These are phyloP conservation scores for Amphibalanus amphitrite DNA, from an alignment of 1,140 invertebrate genomes.

Conservation along the genomic window DNA sequence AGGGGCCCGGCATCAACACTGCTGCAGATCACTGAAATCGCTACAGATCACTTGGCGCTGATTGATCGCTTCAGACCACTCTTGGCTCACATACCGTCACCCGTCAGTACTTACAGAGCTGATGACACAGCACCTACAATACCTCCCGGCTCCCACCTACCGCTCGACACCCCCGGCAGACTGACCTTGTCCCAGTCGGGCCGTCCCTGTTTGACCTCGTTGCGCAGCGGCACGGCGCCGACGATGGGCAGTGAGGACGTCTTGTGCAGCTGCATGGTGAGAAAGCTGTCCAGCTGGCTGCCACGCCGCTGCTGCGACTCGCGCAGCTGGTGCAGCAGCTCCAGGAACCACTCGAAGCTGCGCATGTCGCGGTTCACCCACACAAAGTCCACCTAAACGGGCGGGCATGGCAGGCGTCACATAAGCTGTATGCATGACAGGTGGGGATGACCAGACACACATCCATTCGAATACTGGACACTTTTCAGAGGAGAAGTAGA, in stretches of 20 bases:
- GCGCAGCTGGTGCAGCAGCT: conserved; percentile 28
- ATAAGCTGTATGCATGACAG: neutral
- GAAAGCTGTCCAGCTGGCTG: conserved; percentile 22
- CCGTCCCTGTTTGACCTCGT: conserved; percentile 16
- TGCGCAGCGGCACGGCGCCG: conserved; percentile 13
- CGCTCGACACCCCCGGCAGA: too few species aligned
- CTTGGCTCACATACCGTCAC: too few species aligned
- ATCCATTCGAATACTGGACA: conserved; percentile 8
- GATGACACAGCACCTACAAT: too few species aligned
- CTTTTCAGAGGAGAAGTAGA: neutral
- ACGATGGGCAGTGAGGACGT: conserved; percentile 23
- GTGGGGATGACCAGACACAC: neutral
- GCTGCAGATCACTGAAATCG: too few species aligned
- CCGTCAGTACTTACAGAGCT: too few species aligned
- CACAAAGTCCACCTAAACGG: conserved; percentile 30
- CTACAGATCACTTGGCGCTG: too few species aligned
- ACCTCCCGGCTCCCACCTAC: too few species aligned
- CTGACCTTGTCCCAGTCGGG: conserved; percentile 21
- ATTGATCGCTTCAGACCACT: too few species aligned
- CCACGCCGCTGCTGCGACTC: conserved; percentile 24
- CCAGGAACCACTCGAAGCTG: conserved; percentile 33
- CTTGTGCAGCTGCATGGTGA: conserved; percentile 30
- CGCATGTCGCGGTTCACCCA: conserved; percentile 32
- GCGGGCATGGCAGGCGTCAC: too few species aligned
- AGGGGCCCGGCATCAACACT: too few species aligned